Conservation (phyloP, 2,888 invertebrate genomes). For the Drosophila sordidapex region DNA sequence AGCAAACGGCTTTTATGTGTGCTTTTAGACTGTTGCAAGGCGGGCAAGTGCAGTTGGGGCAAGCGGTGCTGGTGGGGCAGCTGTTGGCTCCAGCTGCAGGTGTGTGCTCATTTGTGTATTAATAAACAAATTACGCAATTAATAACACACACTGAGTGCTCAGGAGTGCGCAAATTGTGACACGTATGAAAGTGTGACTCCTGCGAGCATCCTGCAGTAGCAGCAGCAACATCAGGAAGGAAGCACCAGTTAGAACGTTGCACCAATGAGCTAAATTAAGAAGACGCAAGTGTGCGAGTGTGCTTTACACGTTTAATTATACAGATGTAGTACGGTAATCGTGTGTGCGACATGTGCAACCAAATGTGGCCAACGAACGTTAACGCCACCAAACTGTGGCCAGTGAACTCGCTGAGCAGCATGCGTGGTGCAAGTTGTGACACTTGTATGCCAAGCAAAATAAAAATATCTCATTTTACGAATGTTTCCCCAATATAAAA, state of each 20-base stretch:
- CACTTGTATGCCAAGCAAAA: neutral
- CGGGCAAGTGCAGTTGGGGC: neutral
- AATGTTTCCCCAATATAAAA: neutral
- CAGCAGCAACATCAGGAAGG: conserved; percentile 26
- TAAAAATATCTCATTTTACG: neutral
- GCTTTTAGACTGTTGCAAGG: conserved; percentile 18
- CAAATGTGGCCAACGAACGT: conserved; percentile 39
- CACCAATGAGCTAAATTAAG: conserved; percentile 51
- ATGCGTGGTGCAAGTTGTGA: neutral
- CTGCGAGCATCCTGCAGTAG: conserved; percentile 38
- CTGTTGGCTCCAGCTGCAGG: conserved; percentile 23
- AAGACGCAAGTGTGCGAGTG: conserved; percentile 26
- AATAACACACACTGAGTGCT: conserved; percentile 77
- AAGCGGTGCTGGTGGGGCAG: neutral
- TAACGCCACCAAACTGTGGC: conserved; percentile 46
- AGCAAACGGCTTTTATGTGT: conserved; percentile 13
- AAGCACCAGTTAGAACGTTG: conserved; percentile 13
- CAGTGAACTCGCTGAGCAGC: conserved; percentile 37
- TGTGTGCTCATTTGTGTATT: conserved; percentile 64
- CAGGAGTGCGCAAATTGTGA: conserved; percentile 73
- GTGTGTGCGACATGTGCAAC: conserved; percentile 60
- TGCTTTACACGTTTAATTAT: conserved; percentile 31
- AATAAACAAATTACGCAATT: conserved; percentile 79
- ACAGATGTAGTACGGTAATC: conserved; percentile 11
- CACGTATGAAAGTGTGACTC: conserved; percentile 40